Conservation (phyloP, 2,113 vertebrate genomes). For the Oryzias javanicus region DNA sequence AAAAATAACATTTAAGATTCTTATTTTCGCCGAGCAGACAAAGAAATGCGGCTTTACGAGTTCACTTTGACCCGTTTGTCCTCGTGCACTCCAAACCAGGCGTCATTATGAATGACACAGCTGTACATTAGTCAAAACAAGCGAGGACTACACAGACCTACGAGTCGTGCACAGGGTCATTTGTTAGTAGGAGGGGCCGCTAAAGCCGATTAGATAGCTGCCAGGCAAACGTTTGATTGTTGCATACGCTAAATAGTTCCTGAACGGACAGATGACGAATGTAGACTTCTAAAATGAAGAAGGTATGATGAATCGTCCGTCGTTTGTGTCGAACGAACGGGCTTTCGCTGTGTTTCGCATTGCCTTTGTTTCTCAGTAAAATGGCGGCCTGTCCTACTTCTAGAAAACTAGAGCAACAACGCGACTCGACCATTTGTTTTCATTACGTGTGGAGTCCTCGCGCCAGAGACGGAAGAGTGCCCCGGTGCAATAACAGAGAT, state of each 20-base stretch:
- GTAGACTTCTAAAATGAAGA: constrained; percentile 30
- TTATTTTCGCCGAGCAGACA: not conserved
- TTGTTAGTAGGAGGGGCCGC: constrained; percentile 77
- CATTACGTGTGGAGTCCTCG: not conserved
- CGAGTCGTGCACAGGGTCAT: constrained; percentile 67
- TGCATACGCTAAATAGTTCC: constrained; percentile 50
- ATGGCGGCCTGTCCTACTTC: constrained; percentile 83
- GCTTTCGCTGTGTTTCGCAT: constrained; percentile 30
- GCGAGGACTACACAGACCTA: constrained; percentile 44
- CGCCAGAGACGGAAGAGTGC: not conserved
- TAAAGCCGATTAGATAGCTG: constrained; percentile 63
- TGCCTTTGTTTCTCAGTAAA: constrained; percentile 76
- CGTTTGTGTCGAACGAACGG: constrained; percentile 42
- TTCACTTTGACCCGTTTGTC: not conserved
- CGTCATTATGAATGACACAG: constrained; percentile 21
- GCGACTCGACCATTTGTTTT: constrained; percentile 49
- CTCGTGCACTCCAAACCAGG: not conserved
- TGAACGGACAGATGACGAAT: constrained; percentile 43
- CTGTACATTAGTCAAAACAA: constrained; percentile 37
- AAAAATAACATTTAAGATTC: constrained; percentile 20
- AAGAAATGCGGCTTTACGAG: too few species aligned
- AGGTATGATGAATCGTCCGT: constrained; percentile 51
- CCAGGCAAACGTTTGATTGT: constrained; percentile 62
- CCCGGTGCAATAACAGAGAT: not conserved
- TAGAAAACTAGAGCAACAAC: constrained; percentile 72